Evolutionary conservation across 2,113 vertebrate species (phyloP).

Genomic region (Spea multiplicata): DNA sequence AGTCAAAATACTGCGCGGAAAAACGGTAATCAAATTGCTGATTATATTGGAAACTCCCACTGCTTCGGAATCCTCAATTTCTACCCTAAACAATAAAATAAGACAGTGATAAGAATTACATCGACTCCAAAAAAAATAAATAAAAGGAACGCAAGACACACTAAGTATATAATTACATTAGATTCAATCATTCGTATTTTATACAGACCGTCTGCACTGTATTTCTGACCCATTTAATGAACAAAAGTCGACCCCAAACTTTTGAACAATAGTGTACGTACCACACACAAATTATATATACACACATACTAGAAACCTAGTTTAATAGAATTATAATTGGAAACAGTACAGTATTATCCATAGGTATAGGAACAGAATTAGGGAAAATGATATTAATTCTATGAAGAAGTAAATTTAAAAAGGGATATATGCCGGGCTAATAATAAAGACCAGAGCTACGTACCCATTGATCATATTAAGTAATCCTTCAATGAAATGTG

Average conservation of each 20-base stretch:
- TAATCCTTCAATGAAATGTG: conserved; percentile 95
- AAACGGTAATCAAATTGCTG: conserved; percentile 96
- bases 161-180: not conserved
- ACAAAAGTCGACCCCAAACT: no score
- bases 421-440: not conserved
- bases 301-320: no score
- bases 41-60: conserved; percentile 95
- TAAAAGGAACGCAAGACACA: not conserved
- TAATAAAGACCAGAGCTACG: conserved; percentile 60
- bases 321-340: no score
- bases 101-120: not conserved
- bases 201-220: no score
- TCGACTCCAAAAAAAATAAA: not conserved
- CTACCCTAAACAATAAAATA: conserved; percentile 77
- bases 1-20: conserved; percentile 89
- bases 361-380: no score
- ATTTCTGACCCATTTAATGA: no score
- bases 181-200: no score
- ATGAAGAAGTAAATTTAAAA: no score
- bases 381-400: no score
- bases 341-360: no score
- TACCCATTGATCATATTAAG: conserved; percentile 97
- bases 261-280: no score
- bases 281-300: no score
- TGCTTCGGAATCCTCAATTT: conserved; percentile 97